phyloP scores from a whole-genome alignment of 2,113 vertebrate genomes.

The Eubucco bourcierii region DNA sequence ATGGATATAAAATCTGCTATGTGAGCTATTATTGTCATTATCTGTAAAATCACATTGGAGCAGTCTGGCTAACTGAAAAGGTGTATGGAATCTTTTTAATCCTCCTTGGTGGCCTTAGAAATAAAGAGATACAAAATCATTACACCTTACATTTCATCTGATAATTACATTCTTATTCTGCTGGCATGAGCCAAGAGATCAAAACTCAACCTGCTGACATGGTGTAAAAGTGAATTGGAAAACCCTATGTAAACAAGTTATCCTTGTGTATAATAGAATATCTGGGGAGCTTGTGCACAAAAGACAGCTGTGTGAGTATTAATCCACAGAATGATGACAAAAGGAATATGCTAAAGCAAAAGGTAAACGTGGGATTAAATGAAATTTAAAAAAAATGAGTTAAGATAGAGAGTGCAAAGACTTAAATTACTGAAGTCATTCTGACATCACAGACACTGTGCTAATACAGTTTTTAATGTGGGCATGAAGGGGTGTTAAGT shows the following conservation, averaged over 20 bases:
- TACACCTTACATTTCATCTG: background rate
- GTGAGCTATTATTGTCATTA: background rate
- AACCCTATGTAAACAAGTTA: constrained; percentile 9
- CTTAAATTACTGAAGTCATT: constrained; percentile 11
- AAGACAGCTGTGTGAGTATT: background rate
- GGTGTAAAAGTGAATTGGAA: constrained; percentile 4
- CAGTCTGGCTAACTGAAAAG: background rate
- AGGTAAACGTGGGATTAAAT: background rate
- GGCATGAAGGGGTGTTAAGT: background rate
- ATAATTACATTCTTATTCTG: background rate
- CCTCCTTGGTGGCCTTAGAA: background rate
- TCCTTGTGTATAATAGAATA: background rate
- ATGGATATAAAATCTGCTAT: background rate
- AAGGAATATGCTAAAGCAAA: constrained; percentile 2
- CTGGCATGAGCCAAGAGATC: background rate
- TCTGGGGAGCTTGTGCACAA: background rate
- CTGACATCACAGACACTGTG: accelerated
- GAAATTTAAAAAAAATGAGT: background rate
- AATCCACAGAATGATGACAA: background rate
- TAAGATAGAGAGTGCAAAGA: background rate
- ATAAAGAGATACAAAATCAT: background rate
- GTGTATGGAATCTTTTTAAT: background rate
- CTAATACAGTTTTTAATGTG: background rate
- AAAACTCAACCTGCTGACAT: background rate
- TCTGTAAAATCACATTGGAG: background rate